phyloP scores from a whole-genome alignment of 2,113 vertebrate genomes.

The Pionites leucogaster region DNA sequence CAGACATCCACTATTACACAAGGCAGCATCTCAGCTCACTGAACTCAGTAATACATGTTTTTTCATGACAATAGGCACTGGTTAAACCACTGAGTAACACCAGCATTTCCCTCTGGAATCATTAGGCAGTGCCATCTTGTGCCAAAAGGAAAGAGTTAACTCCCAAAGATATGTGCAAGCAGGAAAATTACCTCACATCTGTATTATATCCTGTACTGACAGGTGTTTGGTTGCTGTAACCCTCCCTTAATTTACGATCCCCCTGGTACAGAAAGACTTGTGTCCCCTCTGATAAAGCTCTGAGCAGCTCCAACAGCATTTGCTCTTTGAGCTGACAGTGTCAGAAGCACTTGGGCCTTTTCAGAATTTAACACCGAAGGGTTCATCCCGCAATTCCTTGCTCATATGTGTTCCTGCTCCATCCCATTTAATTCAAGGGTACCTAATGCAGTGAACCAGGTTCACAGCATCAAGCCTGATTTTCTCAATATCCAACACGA shows the following conservation, averaged over 20 bases:
- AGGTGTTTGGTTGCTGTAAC: neutral
- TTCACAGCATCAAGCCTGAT: neutral
- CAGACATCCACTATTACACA: accelerated
- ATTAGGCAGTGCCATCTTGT: neutral
- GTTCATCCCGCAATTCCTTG: neutral
- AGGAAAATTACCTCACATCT: neutral
- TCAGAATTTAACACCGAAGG: neutral
- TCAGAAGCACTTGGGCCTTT: neutral
- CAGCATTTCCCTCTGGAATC: accelerated
- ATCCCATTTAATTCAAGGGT: neutral
- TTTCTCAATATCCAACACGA: accelerated
- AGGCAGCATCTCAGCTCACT: neutral
- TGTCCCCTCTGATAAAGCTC: neutral
- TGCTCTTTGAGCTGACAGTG: neutral
- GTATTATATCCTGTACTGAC: neutral
- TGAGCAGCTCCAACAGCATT: neutral
- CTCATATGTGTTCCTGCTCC: neutral
- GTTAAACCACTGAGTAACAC: accelerated
- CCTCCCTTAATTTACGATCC: neutral
- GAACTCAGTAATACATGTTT: neutral
- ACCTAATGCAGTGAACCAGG: accelerated
- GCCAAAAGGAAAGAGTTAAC: neutral
- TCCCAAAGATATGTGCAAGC: neutral
- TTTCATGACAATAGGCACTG: accelerated
- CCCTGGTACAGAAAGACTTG: neutral